Percentiles rank a stretch among this genome's conserved stretches.
phyloP scores from a whole-genome alignment of 2,888 invertebrate species.

The Diarsia rubi region DNA sequence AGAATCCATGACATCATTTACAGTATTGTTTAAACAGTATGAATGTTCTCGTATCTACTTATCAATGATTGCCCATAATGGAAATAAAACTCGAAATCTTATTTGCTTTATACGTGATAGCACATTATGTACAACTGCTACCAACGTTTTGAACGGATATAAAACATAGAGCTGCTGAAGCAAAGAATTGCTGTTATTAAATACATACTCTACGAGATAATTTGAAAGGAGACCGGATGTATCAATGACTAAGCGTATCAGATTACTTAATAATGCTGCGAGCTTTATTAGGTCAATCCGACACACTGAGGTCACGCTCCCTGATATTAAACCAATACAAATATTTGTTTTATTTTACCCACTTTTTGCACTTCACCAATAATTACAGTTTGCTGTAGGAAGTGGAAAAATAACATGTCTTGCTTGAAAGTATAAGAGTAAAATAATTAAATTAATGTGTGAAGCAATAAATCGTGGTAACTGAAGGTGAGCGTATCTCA shows the following conservation, averaged over 20 bases:
- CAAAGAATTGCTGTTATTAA: slow-evolving; percentile 63
- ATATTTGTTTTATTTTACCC: slow-evolving; percentile 41
- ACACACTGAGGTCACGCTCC: slow-evolving; percentile 63
- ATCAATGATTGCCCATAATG: not conserved
- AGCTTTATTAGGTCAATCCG: slow-evolving; percentile 59
- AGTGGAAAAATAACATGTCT: slow-evolving; percentile 51
- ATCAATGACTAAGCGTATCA: slow-evolving; percentile 75
- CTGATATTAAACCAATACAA: slow-evolving; percentile 46
- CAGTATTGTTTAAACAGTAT: slow-evolving; percentile 5
- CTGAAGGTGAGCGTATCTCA: slow-evolving; percentile 72
- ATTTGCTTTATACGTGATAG: not conserved
- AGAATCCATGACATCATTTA: not conserved
- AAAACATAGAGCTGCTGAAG: slow-evolving; percentile 42
- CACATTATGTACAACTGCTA: slow-evolving; percentile 2
- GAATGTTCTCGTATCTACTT: not conserved
- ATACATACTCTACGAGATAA: slow-evolving; percentile 56
- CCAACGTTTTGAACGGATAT: not conserved
- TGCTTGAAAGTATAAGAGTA: slow-evolving; percentile 57
- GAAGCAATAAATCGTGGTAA: slow-evolving; percentile 82
- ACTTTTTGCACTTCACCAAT: slow-evolving; percentile 28
- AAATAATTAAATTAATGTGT: slow-evolving; percentile 81
- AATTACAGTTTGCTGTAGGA: slow-evolving; percentile 37
- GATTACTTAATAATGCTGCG: slow-evolving; percentile 75
- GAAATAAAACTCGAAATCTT: not conserved
- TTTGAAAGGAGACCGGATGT: slow-evolving; percentile 78